Evolutionary conservation across 2,113 vertebrate genomes (phyloP).

Genomic region (Pangasianodon gigas): DNA sequence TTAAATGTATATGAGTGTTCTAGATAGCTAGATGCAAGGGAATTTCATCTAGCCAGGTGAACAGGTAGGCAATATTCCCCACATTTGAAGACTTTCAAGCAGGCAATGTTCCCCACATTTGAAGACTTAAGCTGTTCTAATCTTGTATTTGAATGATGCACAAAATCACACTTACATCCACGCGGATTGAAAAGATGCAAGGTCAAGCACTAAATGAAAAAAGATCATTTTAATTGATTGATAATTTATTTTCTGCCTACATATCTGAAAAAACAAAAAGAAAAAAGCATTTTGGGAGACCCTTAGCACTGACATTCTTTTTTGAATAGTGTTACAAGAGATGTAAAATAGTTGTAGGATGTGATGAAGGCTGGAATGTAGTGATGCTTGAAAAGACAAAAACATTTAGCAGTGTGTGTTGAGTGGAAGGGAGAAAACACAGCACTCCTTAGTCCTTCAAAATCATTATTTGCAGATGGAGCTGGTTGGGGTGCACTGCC

Average conservation of each 20-base stretch:
- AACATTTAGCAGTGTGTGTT: not conserved
- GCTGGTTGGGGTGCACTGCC: not conserved
- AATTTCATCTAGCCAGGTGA: not conserved
- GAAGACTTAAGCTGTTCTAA: not conserved
- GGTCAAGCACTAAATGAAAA: not conserved
- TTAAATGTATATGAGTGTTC: not conserved
- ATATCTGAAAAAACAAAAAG: not conserved
- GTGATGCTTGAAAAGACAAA: not conserved
- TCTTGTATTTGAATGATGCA: too few species aligned
- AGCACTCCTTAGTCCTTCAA: constrained; percentile 4
- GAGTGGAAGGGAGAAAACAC: constrained; percentile 7
- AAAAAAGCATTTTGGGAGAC: not conserved
- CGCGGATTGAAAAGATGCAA: not conserved
- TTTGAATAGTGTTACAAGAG: not conserved
- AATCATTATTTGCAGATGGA: constrained; percentile 28
- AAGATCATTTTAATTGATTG: not conserved
- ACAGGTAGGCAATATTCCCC: not conserved
- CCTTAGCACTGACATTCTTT: not conserved
- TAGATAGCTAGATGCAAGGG: not conserved
- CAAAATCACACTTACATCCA: not conserved
- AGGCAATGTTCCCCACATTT: not conserved
- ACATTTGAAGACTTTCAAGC: not conserved
- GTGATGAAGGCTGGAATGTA: not conserved
- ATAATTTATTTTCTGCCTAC: not conserved
- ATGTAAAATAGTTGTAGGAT: not conserved